Evolutionary conservation across 2,888 invertebrate genomes (phyloP).

Genomic region (Cyclophora albipunctata): DNA sequence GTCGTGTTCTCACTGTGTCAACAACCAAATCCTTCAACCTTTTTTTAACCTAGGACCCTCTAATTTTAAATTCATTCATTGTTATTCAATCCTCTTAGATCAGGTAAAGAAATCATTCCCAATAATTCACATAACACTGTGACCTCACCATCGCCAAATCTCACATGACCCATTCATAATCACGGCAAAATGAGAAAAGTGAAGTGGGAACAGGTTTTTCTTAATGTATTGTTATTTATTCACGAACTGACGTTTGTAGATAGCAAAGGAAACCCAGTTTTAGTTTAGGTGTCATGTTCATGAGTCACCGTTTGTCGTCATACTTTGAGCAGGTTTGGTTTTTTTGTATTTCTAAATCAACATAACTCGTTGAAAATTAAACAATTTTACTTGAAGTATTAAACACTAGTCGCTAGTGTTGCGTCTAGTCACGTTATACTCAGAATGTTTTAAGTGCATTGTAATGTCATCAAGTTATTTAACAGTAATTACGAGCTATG

Average conservation of each 20-base stretch:
- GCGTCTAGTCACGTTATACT: neutral
- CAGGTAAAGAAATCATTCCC: constrained; percentile 2
- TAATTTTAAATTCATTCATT: constrained; percentile 32
- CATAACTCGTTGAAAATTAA: constrained; percentile 1
- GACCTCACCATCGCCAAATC: neutral
- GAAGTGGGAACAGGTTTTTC: no score
- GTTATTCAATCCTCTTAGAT: constrained; percentile 21
- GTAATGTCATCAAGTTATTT: constrained; percentile 39
- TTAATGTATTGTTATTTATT: no score
- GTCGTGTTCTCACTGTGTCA: constrained; percentile 45
- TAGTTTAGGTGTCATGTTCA: neutral
- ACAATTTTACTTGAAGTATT: neutral
- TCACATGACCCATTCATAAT: no score
- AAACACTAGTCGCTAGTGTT: neutral
- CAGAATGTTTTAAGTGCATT: neutral
- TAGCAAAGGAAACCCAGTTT: neutral
- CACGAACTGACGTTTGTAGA: no score
- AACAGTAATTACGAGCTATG: constrained; percentile 37
- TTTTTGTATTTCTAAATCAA: neutral
- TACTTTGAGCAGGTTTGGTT: constrained; percentile 13
- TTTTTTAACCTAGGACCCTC: constrained; percentile 27
- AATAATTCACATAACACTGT: neutral
- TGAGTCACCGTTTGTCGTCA: constrained; percentile 20
- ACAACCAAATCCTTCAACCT: constrained; percentile 32
- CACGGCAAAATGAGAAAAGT: no score